phyloP scores from a whole-genome alignment of 2,888 invertebrate genomes.

The Esperia sulphurella region DNA sequence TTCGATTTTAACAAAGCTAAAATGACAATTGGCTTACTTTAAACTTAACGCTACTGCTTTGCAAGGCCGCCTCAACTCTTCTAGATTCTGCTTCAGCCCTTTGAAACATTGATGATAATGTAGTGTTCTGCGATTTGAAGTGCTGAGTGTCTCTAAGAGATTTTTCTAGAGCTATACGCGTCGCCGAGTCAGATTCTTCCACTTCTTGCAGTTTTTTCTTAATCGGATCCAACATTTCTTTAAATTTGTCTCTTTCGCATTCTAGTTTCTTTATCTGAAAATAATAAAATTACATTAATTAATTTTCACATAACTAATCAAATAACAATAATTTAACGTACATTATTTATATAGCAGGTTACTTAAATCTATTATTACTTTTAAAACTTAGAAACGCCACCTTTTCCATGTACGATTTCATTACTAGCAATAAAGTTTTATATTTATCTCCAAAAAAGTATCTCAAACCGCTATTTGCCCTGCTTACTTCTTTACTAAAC shows the following conservation, averaged over 20 bases:
- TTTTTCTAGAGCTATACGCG: constrained; percentile 75
- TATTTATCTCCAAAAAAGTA: no score
- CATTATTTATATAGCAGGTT: no score
- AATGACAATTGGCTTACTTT: constrained; percentile 38
- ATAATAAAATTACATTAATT: background rate
- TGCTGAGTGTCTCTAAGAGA: constrained; percentile 76
- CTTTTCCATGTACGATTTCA: no score
- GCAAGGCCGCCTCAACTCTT: constrained; percentile 68
- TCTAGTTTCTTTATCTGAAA: constrained; percentile 55
- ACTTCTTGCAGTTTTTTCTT: constrained; percentile 77
- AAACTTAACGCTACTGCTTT: constrained; percentile 57
- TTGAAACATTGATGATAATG: constrained; percentile 63
- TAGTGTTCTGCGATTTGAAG: constrained; percentile 63
- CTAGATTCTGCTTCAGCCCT: constrained; percentile 72
- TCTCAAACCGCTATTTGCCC: no score
- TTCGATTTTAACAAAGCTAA: no score
- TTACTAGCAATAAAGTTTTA: no score
- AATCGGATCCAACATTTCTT: constrained; percentile 67
- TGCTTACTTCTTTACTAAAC: no score
- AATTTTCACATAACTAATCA: no score
- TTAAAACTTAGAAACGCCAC: no score
- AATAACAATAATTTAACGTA: no score
- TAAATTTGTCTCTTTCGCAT: constrained; percentile 71
- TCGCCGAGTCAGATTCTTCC: constrained; percentile 77
- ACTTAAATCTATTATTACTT: no score